A percentile compares a stretch with the other conserved stretches of the same genome.
phyloP scores from a whole-genome alignment of 2,113 vertebrate genomes.

The Pangasianodon hypophthalmus region DNA sequence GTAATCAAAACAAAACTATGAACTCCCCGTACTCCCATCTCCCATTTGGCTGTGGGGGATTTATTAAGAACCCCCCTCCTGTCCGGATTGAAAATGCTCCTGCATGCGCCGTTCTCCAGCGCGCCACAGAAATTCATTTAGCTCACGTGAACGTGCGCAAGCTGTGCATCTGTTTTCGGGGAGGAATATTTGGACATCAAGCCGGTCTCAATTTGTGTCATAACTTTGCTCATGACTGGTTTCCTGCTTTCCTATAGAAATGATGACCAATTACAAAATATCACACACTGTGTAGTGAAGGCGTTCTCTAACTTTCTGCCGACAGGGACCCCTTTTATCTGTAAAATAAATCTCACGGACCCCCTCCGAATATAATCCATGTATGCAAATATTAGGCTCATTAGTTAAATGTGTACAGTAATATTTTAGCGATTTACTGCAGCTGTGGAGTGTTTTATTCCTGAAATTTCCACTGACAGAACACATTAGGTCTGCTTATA shows the following conservation, averaged over 20 bases:
- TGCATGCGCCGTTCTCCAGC: constrained; percentile 67
- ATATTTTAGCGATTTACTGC: not conserved
- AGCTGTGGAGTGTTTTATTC: not conserved
- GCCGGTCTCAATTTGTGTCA: constrained; percentile 25
- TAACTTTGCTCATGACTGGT: constrained; percentile 9
- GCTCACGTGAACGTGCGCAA: constrained; percentile 66
- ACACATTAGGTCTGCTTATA: not conserved
- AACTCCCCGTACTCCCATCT: constrained; percentile 68
- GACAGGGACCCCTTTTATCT: not conserved
- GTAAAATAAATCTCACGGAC: not conserved
- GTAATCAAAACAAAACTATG: constrained; percentile 77
- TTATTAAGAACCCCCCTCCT: constrained; percentile 75
- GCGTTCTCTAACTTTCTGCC: constrained; percentile 3
- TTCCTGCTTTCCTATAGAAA: not conserved
- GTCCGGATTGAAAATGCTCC: constrained; percentile 74
- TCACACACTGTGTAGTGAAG: not conserved
- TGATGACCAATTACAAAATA: constrained; percentile 17
- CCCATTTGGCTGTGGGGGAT: constrained; percentile 73
- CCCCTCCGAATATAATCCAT: not conserved
- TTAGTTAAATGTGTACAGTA: not conserved
- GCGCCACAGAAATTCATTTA: constrained; percentile 77
- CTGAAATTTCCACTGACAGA: not conserved
- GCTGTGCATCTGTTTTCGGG: constrained; percentile 48
- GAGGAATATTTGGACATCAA: constrained; percentile 24
- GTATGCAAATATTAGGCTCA: not conserved